These are phyloP conservation scores for Pristis pectinata DNA, from an alignment of 2,797 vertebrate genomes.

Conservation along the genomic window DNA sequence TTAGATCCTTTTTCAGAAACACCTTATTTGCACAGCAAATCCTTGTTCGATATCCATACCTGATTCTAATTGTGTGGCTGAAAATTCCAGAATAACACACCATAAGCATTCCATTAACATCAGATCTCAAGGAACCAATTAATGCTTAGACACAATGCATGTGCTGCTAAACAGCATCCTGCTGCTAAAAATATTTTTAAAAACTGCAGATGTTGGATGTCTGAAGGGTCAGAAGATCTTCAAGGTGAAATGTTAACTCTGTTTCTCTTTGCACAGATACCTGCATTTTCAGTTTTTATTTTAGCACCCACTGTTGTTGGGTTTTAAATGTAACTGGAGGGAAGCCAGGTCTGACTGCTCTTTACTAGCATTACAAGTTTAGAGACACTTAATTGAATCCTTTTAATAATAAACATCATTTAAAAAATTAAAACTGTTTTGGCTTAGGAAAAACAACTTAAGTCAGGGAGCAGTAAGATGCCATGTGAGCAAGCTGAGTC, in stretches of 20 bases:
- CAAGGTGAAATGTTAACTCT: too few relatives aligned
- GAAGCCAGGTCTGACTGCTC: not conserved
- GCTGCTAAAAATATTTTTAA: not conserved
- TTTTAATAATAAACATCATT: not conserved
- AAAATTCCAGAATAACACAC: not conserved
- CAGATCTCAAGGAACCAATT: not conserved
- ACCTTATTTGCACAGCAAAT: not conserved
- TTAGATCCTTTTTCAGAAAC: not conserved
- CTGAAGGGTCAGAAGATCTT: too few relatives aligned
- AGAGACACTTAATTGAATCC: not conserved
- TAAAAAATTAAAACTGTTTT: not conserved
- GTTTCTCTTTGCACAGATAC: too few relatives aligned
- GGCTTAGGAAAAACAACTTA: not conserved
- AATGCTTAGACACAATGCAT: not conserved
- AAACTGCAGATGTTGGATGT: too few relatives aligned
- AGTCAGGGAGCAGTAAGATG: not conserved
- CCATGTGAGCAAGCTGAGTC: not conserved
- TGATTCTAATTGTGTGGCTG: not conserved
- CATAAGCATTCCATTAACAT: not conserved
- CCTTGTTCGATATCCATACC: not conserved
- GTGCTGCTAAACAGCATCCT: not conserved
- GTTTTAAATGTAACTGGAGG: not conserved
- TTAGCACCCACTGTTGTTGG: too few relatives aligned
- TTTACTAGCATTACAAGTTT: not conserved
- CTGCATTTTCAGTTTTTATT: too few relatives aligned